Evolutionary conservation across 1,140 invertebrate species (phyloP).

Genomic region (Brachionus asplanchnoidis): DNA sequence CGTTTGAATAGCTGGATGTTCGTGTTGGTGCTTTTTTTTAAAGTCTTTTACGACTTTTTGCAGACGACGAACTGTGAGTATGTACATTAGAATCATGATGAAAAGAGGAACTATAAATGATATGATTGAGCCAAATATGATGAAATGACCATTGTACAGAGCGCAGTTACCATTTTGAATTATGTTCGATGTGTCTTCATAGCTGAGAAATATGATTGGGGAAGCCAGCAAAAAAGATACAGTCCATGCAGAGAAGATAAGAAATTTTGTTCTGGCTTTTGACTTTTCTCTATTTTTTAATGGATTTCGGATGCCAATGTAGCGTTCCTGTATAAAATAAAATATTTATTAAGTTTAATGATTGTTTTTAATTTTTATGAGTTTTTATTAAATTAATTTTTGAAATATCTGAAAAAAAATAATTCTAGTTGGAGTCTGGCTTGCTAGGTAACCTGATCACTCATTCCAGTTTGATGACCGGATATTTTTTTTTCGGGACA

Average conservation of each 20-base stretch:
- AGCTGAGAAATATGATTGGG: conserved; percentile 15
- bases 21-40: neutral
- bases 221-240: conserved; percentile 7
- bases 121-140: conserved; percentile 11
- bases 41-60: conserved; percentile 6
- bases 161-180: neutral
- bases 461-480: too few species aligned
- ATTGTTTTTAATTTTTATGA: too few species aligned
- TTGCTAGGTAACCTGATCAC: too few species aligned
- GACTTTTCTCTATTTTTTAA: conserved; percentile 31
- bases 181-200: neutral
- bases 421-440: too few species aligned
- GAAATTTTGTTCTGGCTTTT: neutral
- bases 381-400: too few species aligned
- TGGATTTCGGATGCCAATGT: conserved; percentile 19
- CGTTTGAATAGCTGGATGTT: neutral
- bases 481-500: too few species aligned
- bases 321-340: conserved; percentile 6
- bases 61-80: conserved; percentile 23
- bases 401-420: too few species aligned
- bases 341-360: neutral
- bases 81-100: conserved; percentile 36
- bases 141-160: conserved; percentile 7
- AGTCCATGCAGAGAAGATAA: conserved; percentile 5
- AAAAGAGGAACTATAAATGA: conserved; percentile 37